These are phyloP conservation scores for Zosterops borbonicus DNA, from an alignment of 2,113 vertebrate species.

Conservation along the genomic window DNA sequence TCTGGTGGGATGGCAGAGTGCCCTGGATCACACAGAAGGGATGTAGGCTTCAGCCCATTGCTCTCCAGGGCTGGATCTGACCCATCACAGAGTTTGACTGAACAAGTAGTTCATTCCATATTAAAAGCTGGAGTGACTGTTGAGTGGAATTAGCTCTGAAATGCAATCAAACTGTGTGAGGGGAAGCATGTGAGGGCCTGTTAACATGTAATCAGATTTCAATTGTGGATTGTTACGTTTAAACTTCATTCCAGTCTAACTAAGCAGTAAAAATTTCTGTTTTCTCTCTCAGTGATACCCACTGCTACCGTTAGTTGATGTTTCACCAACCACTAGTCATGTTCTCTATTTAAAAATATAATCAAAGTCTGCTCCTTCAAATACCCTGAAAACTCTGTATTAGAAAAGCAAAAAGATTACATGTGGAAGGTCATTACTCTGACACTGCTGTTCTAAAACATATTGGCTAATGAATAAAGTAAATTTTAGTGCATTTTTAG, in stretches of 20 bases:
- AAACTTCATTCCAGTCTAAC: background rate
- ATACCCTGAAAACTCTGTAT: slow-evolving; percentile 34
- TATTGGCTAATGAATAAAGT: background rate
- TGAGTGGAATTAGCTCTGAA: slow-evolving; percentile 39
- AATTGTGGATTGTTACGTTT: slow-evolving; percentile 25
- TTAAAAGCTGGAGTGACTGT: slow-evolving; percentile 1
- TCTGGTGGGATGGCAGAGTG: background rate
- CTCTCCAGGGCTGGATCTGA: background rate
- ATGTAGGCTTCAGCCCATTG: background rate
- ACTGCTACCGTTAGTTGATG: background rate
- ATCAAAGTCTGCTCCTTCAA: background rate
- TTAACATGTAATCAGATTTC: slow-evolving; percentile 37
- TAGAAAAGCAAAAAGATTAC: slow-evolving; percentile 31
- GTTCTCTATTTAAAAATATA: background rate
- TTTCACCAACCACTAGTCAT: background rate
- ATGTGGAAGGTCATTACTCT: slow-evolving; percentile 15
- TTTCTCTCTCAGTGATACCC: background rate
- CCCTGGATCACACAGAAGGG: fast-evolving
- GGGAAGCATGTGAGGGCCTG: slow-evolving; percentile 4
- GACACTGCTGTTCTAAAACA: background rate
- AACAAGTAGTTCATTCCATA: background rate
- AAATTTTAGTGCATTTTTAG: background rate
- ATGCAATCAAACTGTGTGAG: background rate
- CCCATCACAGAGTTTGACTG: background rate
- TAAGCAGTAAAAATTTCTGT: background rate